A percentile compares a stretch with the other conserved stretches of the same genome.
phyloP scores from a whole-genome alignment of 92 coral and sea anemone genomes.

The Actinostola sp. region DNA sequence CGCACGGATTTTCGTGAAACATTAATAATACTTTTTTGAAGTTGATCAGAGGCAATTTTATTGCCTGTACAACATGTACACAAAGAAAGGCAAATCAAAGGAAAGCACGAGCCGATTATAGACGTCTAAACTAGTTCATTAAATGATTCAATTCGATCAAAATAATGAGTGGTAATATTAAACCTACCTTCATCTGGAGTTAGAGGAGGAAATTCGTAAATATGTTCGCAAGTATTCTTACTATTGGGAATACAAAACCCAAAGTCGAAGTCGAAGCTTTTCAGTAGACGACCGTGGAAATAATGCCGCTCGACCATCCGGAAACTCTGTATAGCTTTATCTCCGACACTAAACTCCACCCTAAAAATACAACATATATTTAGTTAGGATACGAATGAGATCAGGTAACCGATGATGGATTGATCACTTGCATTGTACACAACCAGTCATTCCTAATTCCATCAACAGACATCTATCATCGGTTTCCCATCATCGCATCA shows the following conservation, averaged over 20 bases:
- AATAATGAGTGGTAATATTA: too few species aligned
- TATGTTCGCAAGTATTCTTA: slow-evolving; percentile 99
- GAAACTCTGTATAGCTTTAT: slow-evolving; percentile 89
- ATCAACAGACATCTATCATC: neutral
- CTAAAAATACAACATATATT: slow-evolving; percentile 46
- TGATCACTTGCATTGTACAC: neutral
- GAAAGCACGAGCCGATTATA: too few species aligned
- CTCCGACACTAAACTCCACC: slow-evolving; percentile 97
- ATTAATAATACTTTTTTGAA: too few species aligned
- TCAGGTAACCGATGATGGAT: too few species aligned
- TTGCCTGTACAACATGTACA: too few species aligned
- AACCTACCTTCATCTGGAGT: slow-evolving; percentile 79
- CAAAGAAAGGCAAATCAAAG: too few species aligned
- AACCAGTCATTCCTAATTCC: too few species aligned
- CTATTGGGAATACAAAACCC: slow-evolving; percentile 99
- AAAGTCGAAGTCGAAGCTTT: slow-evolving; percentile 95
- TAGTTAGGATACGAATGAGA: slow-evolving; percentile 13
- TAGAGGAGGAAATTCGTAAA: slow-evolving; percentile 95
- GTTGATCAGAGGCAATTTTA: too few species aligned
- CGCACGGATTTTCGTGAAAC: too few species aligned
- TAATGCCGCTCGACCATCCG: slow-evolving; percentile 98
- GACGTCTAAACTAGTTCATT: too few species aligned
- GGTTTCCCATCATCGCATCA: too few species aligned
- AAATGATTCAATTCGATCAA: too few species aligned
- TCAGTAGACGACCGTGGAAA: slow-evolving; percentile 81